Conservation (phyloP, 1,140 invertebrate genomes). For the Calephelis nemesis region DNA sequence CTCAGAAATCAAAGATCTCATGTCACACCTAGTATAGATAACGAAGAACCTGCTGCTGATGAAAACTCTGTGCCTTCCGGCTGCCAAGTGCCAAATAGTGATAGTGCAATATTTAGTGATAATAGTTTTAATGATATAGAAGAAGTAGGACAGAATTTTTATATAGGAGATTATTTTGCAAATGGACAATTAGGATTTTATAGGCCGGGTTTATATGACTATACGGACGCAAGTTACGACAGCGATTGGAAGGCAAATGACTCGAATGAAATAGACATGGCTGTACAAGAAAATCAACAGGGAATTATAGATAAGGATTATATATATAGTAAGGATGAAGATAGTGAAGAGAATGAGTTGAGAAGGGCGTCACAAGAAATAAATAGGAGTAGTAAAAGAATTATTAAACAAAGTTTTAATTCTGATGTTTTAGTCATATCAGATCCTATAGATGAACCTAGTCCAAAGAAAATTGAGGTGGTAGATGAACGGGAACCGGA, state of each 20-base stretch:
- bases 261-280: conserved; percentile 54
- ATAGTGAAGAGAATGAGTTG: conserved; percentile 79
- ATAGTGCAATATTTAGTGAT: conserved; percentile 75
- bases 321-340: conserved; percentile 75
- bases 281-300: conserved; percentile 47
- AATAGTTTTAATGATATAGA: conserved; percentile 66
- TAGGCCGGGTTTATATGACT: conserved; percentile 59
- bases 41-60: conserved; percentile 35
- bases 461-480: conserved; percentile 55
- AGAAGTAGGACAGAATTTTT: conserved; percentile 67
- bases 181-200: conserved; percentile 71
- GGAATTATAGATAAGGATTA: conserved; percentile 67
- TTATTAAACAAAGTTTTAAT: conserved; percentile 80
- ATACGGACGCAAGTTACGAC: conserved; percentile 43
- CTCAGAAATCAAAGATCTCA: conserved; percentile 64
- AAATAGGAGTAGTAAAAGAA: conserved; percentile 80
- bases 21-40: conserved; percentile 45
- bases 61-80: conserved; percentile 59
- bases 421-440: conserved; percentile 84
- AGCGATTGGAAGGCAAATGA: conserved; percentile 57
- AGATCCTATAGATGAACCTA: conserved; percentile 60
- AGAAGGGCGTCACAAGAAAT: conserved; percentile 81
- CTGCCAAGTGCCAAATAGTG: conserved; percentile 72
- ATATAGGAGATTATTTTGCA: conserved; percentile 73
- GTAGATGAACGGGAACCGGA: conserved; percentile 64